These are phyloP conservation scores for Slavum lentiscoides DNA, from an alignment of 2,888 invertebrate species.

Conservation along the genomic window DNA sequence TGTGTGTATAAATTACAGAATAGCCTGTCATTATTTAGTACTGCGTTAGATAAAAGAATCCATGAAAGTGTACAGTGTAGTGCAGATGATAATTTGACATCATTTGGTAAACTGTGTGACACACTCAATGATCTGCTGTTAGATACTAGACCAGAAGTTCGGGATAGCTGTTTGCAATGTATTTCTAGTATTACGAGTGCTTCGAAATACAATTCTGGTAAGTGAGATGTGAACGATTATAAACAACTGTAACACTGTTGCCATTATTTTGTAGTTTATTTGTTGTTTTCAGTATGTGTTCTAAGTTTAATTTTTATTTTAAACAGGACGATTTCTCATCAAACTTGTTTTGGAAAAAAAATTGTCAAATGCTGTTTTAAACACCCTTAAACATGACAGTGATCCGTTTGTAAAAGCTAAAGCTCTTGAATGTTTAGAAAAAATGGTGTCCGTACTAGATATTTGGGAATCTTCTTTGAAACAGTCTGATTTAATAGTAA, in stretches of 20 bases:
- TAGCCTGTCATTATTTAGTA: conserved; percentile 27
- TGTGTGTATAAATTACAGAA: conserved; percentile 1
- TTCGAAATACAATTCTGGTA: conserved; percentile 20
- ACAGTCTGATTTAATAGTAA: conserved; percentile 25
- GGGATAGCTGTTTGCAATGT: conserved; percentile 43
- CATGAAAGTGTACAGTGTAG: background rate
- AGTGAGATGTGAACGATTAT: background rate
- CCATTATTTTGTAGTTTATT: background rate
- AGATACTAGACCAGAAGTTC: conserved; percentile 43
- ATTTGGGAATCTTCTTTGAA: conserved; percentile 27
- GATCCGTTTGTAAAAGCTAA: conserved; percentile 46
- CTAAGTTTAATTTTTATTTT: background rate
- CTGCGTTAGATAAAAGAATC: conserved; percentile 11
- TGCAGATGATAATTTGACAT: background rate
- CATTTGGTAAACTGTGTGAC: conserved; percentile 19
- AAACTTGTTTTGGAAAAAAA: conserved; percentile 18
- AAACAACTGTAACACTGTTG: background rate
- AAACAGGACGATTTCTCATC: background rate
- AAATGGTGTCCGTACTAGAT: conserved; percentile 33
- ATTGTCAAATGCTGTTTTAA: conserved; percentile 10
- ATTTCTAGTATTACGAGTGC: conserved; percentile 10
- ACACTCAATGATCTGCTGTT: conserved; percentile 20
- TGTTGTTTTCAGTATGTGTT: background rate
- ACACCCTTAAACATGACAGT: conserved; percentile 30
- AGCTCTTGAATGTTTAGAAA: conserved; percentile 43